A percentile compares a stretch with the other conserved stretches of the same genome.
Evolutionary conservation across 2,113 vertebrate species (phyloP).

Genomic region (Myanophis thanlyinensis): DNA sequence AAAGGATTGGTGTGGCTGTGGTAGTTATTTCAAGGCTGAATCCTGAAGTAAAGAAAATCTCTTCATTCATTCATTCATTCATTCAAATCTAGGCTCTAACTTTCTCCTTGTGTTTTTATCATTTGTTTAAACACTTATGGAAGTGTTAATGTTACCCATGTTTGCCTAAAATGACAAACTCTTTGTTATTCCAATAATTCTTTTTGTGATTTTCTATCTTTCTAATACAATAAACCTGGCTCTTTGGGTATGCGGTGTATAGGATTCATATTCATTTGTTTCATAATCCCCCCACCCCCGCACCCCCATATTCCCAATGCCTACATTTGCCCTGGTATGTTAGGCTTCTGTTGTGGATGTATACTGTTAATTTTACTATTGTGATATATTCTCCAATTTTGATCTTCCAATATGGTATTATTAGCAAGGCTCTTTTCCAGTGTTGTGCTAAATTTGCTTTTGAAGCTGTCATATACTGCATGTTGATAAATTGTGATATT

Average conservation of each 20-base stretch:
- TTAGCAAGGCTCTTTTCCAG: not conserved
- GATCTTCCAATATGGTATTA: not conserved
- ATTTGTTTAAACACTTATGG: not conserved
- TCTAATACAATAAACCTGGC: not conserved
- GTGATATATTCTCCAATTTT: not conserved
- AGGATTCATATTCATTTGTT: not conserved
- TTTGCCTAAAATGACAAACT: not conserved
- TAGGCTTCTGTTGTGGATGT: not conserved
- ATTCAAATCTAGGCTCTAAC: conserved; percentile 6
- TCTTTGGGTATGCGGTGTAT: not conserved
- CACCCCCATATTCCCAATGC: not conserved
- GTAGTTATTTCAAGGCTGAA: conserved; percentile 36
- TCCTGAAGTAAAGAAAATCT: not conserved
- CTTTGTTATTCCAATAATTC: not conserved
- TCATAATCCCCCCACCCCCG: not conserved
- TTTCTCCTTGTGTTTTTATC: not conserved
- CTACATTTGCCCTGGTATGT: not conserved
- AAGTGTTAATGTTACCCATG: not conserved
- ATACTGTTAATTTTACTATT: not conserved
- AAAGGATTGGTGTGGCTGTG: conserved; percentile 57
- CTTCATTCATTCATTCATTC: not conserved
- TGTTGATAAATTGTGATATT: not conserved
- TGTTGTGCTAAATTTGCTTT: not conserved
- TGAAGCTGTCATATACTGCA: not conserved
- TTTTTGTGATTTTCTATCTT: not conserved